These are phyloP conservation scores for Sinohyriopsis cumingii DNA, from an alignment of 2,888 invertebrate genomes.

Conservation along the genomic window DNA sequence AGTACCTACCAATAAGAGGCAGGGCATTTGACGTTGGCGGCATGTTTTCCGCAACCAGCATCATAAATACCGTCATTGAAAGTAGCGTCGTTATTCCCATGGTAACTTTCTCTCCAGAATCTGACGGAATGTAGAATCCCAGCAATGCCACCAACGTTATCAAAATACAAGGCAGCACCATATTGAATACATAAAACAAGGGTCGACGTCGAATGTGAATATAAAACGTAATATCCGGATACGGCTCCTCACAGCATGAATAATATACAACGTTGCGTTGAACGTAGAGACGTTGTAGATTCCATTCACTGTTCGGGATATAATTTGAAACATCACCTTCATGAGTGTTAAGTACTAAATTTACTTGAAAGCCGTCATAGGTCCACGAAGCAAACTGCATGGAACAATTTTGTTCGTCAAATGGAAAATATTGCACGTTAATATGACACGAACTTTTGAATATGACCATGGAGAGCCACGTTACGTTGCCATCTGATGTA, in stretches of 20 bases:
- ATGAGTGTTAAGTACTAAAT: conserved; percentile 74
- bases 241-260: conserved; percentile 72
- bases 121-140: conserved; percentile 77
- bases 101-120: conserved; percentile 75
- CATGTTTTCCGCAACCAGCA: conserved; percentile 76
- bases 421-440: conserved; percentile 76
- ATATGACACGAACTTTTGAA: conserved; percentile 75
- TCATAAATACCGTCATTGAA: conserved; percentile 77
- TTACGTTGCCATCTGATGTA: conserved; percentile 75
- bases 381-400: conserved; percentile 77
- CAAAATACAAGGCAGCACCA: conserved; percentile 76
- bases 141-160: conserved; percentile 76
- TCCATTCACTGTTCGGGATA: conserved; percentile 93
- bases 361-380: conserved; percentile 74
- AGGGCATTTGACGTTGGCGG: conserved; percentile 77
- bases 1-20: conserved; percentile 74
- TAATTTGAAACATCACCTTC: conserved; percentile 90
- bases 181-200: conserved; percentile 75
- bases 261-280: conserved; percentile 76
- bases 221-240: conserved; percentile 74
- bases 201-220: conserved; percentile 74
- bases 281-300: conserved; percentile 76
- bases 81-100: conserved; percentile 76
- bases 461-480: conserved; percentile 76
- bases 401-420: conserved; percentile 76